Conservation (phyloP, 2,113 vertebrate genomes). For the Anolis carolinensis region DNA sequence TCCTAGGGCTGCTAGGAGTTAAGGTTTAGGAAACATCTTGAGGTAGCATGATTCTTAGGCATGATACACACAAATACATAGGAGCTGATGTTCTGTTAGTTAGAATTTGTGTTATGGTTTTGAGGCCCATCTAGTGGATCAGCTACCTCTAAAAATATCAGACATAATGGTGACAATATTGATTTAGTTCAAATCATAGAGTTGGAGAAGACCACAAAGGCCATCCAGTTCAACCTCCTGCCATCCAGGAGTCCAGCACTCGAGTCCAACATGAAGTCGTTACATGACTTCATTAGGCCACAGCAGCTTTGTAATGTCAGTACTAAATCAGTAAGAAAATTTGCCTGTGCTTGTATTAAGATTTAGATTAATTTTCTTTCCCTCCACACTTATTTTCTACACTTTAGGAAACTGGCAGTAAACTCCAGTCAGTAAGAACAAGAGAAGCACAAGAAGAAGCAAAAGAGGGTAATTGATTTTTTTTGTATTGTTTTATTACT, state of each 20-base stretch:
- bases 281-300: not conserved
- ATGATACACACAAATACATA: too few species aligned
- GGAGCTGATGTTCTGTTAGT: not conserved
- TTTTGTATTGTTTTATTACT: conserved; percentile 19
- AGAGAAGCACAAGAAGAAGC: conserved; percentile 73
- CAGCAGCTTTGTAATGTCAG: not conserved
- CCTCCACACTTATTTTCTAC: conserved; percentile 45
- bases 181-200: not conserved
- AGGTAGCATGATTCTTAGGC: too few species aligned
- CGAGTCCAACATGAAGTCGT: too few species aligned
- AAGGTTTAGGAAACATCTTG: too few species aligned
- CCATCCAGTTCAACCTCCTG: too few species aligned
- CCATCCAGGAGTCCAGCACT: too few species aligned
- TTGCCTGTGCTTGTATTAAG: not conserved
- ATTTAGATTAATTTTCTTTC: not conserved
- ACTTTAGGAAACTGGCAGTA: conserved; percentile 73
- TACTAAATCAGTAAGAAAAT: not conserved
- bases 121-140: not conserved
- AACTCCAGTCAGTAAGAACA: conserved; percentile 69
- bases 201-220: too few species aligned
- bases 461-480: conserved; percentile 79
- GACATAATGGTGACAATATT: not conserved
- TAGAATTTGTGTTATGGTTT: not conserved
- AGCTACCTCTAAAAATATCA: not conserved
- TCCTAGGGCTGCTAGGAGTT: too few species aligned